A percentile compares a stretch with the other conserved stretches of the same genome.
These are phyloP conservation scores for Euphonia xanthogaster DNA, from an alignment of 2,797 vertebrate genomes.

Conservation along the genomic window DNA sequence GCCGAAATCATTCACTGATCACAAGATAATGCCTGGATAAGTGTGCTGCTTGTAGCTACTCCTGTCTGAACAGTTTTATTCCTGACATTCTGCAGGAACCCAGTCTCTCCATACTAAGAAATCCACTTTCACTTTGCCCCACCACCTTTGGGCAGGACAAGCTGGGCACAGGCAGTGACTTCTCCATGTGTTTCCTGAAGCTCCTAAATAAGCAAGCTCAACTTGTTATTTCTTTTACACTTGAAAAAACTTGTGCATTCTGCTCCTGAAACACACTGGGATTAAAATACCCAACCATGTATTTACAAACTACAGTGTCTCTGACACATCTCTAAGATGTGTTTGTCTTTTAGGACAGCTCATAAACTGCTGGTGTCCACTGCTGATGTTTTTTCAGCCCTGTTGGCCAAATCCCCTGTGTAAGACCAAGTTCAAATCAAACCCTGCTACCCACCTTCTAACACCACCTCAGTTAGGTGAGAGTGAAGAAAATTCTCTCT, in stretches of 20 bases:
- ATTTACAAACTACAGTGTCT: not conserved
- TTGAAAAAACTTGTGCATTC: fast-evolving
- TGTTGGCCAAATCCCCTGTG: fast-evolving
- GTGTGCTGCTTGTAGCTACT: not conserved
- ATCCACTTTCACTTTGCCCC: not conserved
- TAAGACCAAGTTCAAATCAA: fast-evolving
- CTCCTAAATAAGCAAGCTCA: not conserved
- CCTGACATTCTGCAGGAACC: not conserved
- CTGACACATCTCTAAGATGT: not conserved
- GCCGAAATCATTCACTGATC: not conserved
- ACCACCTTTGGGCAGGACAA: not conserved
- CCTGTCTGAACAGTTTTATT: not conserved
- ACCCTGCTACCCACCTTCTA: not conserved
- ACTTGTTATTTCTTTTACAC: not conserved
- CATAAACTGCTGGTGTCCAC: fast-evolving
- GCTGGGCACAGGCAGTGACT: not conserved
- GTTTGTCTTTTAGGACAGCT: not conserved
- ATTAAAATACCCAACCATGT: fast-evolving
- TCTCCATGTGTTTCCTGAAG: too few relatives aligned
- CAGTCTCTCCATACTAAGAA: not conserved
- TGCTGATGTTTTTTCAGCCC: fast-evolving
- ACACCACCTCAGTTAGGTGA: fast-evolving
- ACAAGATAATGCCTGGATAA: fast-evolving
- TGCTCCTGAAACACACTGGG: not conserved
- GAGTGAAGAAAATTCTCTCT: not conserved